Evolutionary conservation across 2,888 invertebrate genomes (phyloP).

Genomic region (Agrypnus murinus): DNA sequence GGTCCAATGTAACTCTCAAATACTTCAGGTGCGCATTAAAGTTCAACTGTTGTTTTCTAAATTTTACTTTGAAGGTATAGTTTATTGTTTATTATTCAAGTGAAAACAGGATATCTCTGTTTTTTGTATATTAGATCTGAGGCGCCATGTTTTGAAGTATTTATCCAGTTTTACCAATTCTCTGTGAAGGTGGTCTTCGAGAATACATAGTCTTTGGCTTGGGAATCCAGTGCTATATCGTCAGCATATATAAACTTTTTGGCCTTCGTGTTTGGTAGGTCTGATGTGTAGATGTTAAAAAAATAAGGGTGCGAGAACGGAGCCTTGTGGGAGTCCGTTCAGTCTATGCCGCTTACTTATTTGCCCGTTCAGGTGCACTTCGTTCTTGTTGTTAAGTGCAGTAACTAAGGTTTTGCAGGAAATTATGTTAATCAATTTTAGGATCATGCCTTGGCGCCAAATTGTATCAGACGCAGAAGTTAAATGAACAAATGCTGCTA

Average conservation of each 20-base stretch:
- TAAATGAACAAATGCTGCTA: background rate
- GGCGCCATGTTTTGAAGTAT: no score
- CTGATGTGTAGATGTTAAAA: constrained; percentile 10
- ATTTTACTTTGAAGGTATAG: no score
- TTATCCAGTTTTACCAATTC: no score
- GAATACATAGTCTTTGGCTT: background rate
- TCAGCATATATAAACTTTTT: no score
- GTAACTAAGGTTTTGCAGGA: background rate
- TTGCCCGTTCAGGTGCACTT: constrained; percentile 11
- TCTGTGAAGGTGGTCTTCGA: background rate
- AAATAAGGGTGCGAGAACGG: no score
- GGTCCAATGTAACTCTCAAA: no score
- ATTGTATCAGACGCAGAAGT: background rate
- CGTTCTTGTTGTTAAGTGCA: background rate
- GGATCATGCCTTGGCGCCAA: no score
- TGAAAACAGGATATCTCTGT: background rate
- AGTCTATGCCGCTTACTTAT: background rate
- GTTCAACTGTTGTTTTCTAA: background rate
- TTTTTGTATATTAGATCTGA: no score
- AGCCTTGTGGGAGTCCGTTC: no score
- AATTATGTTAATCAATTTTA: no score
- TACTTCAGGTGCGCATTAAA: background rate
- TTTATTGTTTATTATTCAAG: constrained; percentile 5
- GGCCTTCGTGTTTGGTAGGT: no score
- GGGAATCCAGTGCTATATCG: background rate